Conservation (phyloP, 2,888 invertebrate genomes). For the Himalopsyche anomala region DNA sequence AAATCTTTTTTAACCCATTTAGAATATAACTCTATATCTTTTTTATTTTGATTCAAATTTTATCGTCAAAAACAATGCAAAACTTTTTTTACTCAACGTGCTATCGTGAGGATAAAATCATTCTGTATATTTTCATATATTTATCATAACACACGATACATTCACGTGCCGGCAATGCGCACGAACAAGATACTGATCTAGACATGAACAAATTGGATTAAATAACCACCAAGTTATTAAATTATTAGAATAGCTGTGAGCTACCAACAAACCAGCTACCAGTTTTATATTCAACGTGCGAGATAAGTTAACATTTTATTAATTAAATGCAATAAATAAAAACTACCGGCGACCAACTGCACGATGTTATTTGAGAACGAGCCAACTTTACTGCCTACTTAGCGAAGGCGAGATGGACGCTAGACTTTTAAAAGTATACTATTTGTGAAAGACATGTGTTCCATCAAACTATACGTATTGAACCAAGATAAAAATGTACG, state of each 20-base stretch:
- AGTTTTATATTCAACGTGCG: conserved; percentile 59
- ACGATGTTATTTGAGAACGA: conserved; percentile 47
- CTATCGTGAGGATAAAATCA: neutral
- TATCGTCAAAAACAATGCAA: too few relatives aligned
- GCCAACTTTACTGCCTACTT: conserved; percentile 8
- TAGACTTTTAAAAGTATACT: neutral
- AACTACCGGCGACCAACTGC: conserved; percentile 68
- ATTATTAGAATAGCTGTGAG: conserved; percentile 72
- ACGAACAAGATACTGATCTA: conserved; percentile 73
- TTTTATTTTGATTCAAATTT: too few relatives aligned
- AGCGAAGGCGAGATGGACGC: neutral
- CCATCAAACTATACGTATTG: too few relatives aligned
- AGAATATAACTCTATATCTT: too few relatives aligned
- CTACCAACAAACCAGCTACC: conserved; percentile 54
- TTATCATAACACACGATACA: neutral
- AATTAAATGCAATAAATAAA: conserved; percentile 77
- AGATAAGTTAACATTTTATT: conserved; percentile 76
- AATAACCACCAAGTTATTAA: conserved; percentile 74
- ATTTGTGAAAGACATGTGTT: too few relatives aligned
- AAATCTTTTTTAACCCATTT: too few relatives aligned
- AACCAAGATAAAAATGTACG: too few relatives aligned
- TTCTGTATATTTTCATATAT: neutral
- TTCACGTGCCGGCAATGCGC: conserved; percentile 49
- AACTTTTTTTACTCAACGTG: neutral
- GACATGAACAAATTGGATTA: conserved; percentile 76